Conservation (phyloP, 2,888 invertebrate genomes). For the Acanthosoma haemorrhoidale region DNA sequence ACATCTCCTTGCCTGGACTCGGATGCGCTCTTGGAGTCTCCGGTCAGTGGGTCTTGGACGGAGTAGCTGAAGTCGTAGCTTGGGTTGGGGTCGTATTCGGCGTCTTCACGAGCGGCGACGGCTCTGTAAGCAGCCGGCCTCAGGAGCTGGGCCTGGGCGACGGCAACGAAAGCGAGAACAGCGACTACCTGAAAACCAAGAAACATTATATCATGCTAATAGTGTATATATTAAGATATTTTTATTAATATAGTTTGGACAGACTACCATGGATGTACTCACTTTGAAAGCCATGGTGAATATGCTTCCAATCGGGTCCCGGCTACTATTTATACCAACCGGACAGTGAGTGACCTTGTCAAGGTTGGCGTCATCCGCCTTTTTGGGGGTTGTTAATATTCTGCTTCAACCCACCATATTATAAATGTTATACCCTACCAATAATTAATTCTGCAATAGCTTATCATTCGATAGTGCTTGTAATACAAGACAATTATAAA, state of each 20-base stretch:
- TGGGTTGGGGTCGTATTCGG: neutral
- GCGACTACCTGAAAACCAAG: too few species aligned
- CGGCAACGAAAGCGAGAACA: neutral
- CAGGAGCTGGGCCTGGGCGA: neutral
- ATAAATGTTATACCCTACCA: too few species aligned
- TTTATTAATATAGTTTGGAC: too few species aligned
- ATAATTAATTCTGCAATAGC: too few species aligned
- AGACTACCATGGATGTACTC: neutral
- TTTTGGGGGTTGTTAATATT: neutral
- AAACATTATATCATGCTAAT: too few species aligned
- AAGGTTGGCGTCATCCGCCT: neutral
- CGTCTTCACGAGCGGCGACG: neutral
- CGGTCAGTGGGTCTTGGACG: neutral
- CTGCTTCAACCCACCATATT: neutral
- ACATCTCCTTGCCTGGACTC: constrained; percentile 1
- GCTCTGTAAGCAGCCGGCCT: neutral
- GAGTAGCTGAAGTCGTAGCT: constrained; percentile 4
- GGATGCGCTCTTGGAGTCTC: neutral
- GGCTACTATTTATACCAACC: neutral
- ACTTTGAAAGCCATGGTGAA: neutral
- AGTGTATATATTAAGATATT: too few species aligned
- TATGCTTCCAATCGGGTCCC: neutral
- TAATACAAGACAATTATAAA: too few species aligned
- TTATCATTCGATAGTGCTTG: too few species aligned
- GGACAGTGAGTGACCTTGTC: neutral